Base-by-base conservation (phyloP, 2,113 vertebrate species). In the Apodemus speciosus region DNA sequence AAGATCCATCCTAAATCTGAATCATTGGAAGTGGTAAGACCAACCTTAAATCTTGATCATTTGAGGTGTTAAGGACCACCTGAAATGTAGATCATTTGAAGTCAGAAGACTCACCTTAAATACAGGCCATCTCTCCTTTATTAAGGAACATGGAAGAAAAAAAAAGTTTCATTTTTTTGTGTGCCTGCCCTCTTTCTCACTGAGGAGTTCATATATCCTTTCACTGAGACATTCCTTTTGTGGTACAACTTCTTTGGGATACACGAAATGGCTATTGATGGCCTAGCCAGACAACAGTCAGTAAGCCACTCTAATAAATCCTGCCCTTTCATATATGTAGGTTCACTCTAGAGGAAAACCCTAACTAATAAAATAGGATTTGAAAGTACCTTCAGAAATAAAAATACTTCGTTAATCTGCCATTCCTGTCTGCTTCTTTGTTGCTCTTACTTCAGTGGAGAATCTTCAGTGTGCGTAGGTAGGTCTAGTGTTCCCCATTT, bases 351-450 rank as follows among this genome's bases (percentile, higher is more conserved):
- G 21, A 60, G 53, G 13, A 25, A 80, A 53, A 58, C 23, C 35
- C 51, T 80, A 58, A 38, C 51, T 38, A 58, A 38, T 38, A 25
- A 3, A 58, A 25, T 25, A 80, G 3, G 53, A 77, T 9, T 30
- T 32, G 35, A 94, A 89, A 18, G 6, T 23, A 72, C 30, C 38
- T 95, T 90, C 46, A 92, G 32, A 87, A 35, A 83, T 76, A 60
- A 71, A 53, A 53, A 88, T 87, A 62, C 69, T 46, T 92, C n/a
- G 30, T 21, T 20, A 79, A 69, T 0, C 56, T 64, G 6, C 18
- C 85, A n/a, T 90, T 68, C 51, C 64, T 79, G 30, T 79, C 40
- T 66, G 35, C 2, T 51, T 95, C 21, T 38, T 38, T 60, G 58
- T 95, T 75, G 66, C 40, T 25, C 20, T 75, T 69, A 71, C 2